Percentiles rank a stretch among this genome's conserved stretches.
phyloP scores from a whole-genome alignment of 2,113 vertebrate species.

The Rissa tridactyla region DNA sequence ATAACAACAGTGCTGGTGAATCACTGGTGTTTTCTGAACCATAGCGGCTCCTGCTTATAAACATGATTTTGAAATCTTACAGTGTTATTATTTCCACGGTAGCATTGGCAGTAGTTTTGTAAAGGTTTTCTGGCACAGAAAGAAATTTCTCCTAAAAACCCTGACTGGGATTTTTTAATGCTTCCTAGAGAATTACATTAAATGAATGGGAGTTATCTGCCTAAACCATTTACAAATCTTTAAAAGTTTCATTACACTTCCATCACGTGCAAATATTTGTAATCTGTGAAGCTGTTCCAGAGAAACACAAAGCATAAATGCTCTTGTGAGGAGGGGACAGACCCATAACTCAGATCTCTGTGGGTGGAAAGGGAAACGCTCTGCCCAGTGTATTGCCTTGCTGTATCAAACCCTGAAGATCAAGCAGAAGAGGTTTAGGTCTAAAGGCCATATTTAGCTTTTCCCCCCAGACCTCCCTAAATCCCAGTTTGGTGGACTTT shows the following conservation, averaged over 20 bases:
- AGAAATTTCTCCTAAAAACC: not conserved
- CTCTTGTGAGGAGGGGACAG: not conserved
- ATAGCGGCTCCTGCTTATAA: conserved; percentile 7
- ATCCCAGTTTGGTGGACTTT: not conserved
- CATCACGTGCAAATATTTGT: not conserved
- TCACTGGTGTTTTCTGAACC: conserved; percentile 50
- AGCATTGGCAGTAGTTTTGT: not conserved
- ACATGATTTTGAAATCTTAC: conserved; percentile 18
- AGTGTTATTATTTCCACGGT: not conserved
- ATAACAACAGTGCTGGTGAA: conserved; percentile 46
- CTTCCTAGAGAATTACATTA: not conserved
- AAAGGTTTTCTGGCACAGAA: not conserved
- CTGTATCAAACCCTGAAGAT: not conserved
- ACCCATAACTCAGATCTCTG: not conserved
- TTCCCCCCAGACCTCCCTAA: not conserved
- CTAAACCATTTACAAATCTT: not conserved
- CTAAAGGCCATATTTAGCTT: not conserved
- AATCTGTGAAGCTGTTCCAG: not conserved
- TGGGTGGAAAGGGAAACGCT: not conserved
- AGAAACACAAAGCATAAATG: not conserved
- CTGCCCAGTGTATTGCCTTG: not conserved
- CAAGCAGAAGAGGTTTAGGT: not conserved
- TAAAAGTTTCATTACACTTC: not conserved
- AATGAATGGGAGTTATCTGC: not conserved
- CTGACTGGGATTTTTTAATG: not conserved